Conservation (phyloP, 2,888 invertebrate species). For the Euproctis similis region DNA sequence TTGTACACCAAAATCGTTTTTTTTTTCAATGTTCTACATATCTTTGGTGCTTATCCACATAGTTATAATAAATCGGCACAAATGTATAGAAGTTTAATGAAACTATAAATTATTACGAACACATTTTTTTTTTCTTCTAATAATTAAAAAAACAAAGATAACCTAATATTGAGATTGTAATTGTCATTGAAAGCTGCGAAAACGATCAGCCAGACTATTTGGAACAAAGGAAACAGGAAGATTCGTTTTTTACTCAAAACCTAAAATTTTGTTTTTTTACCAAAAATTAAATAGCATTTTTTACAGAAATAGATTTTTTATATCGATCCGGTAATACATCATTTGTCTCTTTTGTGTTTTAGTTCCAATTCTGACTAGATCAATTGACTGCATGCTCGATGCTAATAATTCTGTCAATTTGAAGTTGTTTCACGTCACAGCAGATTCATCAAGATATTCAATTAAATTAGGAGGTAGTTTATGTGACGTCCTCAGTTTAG, state of each 20-base stretch:
- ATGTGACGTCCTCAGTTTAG: constrained; percentile 44
- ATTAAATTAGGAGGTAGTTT: constrained; percentile 73
- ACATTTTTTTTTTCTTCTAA: constrained; percentile 61
- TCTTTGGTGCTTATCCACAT: constrained; percentile 74
- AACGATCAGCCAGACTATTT: constrained; percentile 51
- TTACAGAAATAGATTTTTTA: too few relatives aligned
- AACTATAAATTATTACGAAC: constrained; percentile 61
- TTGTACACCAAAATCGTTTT: constrained; percentile 73
- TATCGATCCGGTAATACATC: too few relatives aligned
- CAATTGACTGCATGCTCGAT: constrained; percentile 42
- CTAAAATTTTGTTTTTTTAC: too few relatives aligned
- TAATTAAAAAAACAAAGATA: constrained; percentile 54
- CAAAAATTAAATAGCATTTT: too few relatives aligned
- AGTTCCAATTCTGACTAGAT: constrained; percentile 72
- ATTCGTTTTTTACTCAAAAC: too few relatives aligned
- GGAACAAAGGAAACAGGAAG: constrained; percentile 43
- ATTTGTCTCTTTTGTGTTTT: constrained; percentile 30
- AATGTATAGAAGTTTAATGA: constrained; percentile 54
- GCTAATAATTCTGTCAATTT: constrained; percentile 40
- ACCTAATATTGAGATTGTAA: constrained; percentile 69
- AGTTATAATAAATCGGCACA: constrained; percentile 65
- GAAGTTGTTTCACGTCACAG: constrained; percentile 44
- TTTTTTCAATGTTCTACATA: constrained; percentile 64
- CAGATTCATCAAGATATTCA: constrained; percentile 53
- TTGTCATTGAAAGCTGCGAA: constrained; percentile 72